Conservation (phyloP, 37 sponge, comb jelly and placozoan species). For the Haliclona indistincta region DNA sequence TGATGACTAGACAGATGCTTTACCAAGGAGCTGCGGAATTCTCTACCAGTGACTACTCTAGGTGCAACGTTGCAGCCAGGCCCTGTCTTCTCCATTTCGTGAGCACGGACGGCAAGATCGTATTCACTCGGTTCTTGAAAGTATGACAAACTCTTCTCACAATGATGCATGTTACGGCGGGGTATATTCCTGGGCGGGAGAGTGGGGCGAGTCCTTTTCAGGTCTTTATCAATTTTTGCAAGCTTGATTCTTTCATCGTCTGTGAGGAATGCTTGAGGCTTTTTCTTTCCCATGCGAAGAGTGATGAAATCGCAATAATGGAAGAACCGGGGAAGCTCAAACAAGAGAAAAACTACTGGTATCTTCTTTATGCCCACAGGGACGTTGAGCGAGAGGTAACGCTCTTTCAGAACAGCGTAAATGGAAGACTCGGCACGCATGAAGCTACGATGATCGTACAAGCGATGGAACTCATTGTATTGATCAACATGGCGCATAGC, state of each 20-base stretch:
- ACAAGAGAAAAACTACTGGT: constrained; percentile 64
- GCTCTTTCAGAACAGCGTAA: constrained; percentile 35
- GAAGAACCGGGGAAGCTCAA: constrained; percentile 71
- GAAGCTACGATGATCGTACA: constrained; percentile 33
- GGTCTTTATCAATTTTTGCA: not conserved
- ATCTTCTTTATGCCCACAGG: constrained; percentile 66
- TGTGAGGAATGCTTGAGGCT: constrained; percentile 14
- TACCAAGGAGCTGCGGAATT: not conserved
- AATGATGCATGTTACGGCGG: too few relatives aligned
- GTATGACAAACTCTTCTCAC: too few relatives aligned
- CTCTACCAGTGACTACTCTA: not conserved
- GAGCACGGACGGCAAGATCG: too few relatives aligned
- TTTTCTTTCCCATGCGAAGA: constrained; percentile 4
- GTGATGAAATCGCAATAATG: constrained; percentile 59
- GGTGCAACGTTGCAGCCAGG: too few relatives aligned
- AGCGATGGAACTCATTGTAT: constrained; percentile 40
- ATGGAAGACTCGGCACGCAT: constrained; percentile 47
- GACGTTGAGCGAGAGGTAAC: constrained; percentile 46
- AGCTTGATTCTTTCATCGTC: constrained; percentile 15
- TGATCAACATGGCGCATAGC: constrained; percentile 65
- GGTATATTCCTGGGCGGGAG: too few relatives aligned
- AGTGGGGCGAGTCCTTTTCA: not conserved
- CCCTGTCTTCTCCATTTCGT: too few relatives aligned
- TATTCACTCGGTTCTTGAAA: too few relatives aligned
- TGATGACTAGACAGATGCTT: too few relatives aligned